phyloP scores from a whole-genome alignment of 1,140 invertebrate genomes.

The roundworm (Caenorhabditis elegans) region WBcel235 BX284605.5:12966501-12967000 shows the following conservation, averaged over 20 bases:
- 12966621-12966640: slow-evolving; percentile 37
- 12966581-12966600: background rate
- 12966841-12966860: slow-evolving; percentile 29
- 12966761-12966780: background rate
- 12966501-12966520: slow-evolving; percentile 45
- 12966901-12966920: background rate
- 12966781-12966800: slow-evolving; percentile 4
- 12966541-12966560: background rate
- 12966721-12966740: slow-evolving; percentile 23
- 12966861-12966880: slow-evolving; percentile 32
- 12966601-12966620: too few species aligned
- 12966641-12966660: slow-evolving; percentile 41
- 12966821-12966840: slow-evolving; percentile 47
- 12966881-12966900: slow-evolving; percentile 24
- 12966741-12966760: background rate
- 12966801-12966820: slow-evolving; percentile 42
- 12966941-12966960: background rate
- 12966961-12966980: background rate
- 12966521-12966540: background rate
- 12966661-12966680: slow-evolving; percentile 44
- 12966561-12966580: background rate
- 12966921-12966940: background rate
- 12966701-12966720: slow-evolving; percentile 46
- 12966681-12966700: slow-evolving; percentile 41
- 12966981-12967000: slow-evolving; percentile 34